Evolutionary conservation across 2,888 invertebrate species (phyloP), one percentile per base, ranked within the genome.

Genomic region (Halictus ligatus): DNA sequence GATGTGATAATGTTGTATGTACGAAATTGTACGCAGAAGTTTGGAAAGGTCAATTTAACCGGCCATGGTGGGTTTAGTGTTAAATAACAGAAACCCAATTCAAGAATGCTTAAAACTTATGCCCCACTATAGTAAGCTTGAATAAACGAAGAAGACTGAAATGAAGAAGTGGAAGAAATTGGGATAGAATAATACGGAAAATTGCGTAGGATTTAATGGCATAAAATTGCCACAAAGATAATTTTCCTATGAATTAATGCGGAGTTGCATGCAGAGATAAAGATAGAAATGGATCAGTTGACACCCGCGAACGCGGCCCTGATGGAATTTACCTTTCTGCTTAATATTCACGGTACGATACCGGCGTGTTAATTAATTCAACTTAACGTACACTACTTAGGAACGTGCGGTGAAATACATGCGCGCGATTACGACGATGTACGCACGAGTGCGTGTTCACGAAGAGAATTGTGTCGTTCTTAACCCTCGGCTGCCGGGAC

Each of bases 301-400:
- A 67, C 50, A 29, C 48, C 48, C 43, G 60, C 35, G 67, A 86
- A 64, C 48, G 69, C 85, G 89, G 78, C 82, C 87, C 89, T 88
- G 88, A 18, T 69, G 81, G 77, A 85, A 81, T 83, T 85, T 80
- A 78, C 90, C 86, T 89, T 85, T 89, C 92, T 87, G 81, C 89
- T 92, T 91, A 90, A 91, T 91, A 92, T 92, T 92, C 92, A 91
- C 88, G 75, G 83, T 88, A 80, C 86, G 82, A 81, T 88, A 84
- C 84, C 89, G 88, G 88, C 76, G 87, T 90, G 88, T 89, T 91
- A 92, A 92, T 92, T 90, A 92, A 92, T 92, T 92, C 92, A 88
- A 89, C 88, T 89, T 88, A 90, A 91, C 89, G 73, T 81, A 80
- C 58, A 46, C 84, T 40, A 76, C 75, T 58, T 73, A 54, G 54